Conservation (phyloP, 2,113 vertebrate species). For the Candoia aspera region DNA sequence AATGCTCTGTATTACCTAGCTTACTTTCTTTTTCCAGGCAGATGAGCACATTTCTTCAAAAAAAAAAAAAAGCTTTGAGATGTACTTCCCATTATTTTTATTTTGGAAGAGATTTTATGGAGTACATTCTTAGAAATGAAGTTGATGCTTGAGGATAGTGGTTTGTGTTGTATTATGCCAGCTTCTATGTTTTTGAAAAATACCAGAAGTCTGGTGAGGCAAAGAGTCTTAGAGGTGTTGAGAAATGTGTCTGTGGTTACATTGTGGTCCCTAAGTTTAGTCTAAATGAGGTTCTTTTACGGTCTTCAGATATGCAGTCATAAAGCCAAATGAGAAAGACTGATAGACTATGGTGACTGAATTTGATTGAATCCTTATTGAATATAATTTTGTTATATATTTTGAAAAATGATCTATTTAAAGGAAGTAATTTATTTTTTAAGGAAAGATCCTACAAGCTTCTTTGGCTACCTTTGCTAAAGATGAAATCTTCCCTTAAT, state of each 20-base stretch:
- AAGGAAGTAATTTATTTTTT: background rate
- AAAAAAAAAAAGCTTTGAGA: background rate
- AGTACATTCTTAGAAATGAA: background rate
- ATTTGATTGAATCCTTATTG: background rate
- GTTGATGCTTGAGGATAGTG: background rate
- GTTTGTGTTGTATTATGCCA: background rate
- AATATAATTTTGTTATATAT: slow-evolving; percentile 12
- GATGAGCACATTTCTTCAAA: background rate
- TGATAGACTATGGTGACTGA: background rate
- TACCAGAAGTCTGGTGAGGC: background rate
- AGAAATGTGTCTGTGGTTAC: background rate
- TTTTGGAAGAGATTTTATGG: background rate
- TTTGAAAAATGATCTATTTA: background rate
- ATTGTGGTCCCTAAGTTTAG: background rate
- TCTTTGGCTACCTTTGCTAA: background rate
- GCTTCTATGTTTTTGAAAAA: background rate
- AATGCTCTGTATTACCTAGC: background rate
- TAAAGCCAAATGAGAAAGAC: background rate
- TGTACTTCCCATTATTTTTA: background rate
- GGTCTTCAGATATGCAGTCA: background rate
- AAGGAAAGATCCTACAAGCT: background rate
- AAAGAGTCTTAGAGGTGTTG: background rate
- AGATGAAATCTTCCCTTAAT: background rate
- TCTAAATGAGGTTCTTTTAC: slow-evolving; percentile 10
- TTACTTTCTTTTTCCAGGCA: background rate